Conservation (phyloP, 2,888 invertebrate species). For the Ophraella communa region DNA sequence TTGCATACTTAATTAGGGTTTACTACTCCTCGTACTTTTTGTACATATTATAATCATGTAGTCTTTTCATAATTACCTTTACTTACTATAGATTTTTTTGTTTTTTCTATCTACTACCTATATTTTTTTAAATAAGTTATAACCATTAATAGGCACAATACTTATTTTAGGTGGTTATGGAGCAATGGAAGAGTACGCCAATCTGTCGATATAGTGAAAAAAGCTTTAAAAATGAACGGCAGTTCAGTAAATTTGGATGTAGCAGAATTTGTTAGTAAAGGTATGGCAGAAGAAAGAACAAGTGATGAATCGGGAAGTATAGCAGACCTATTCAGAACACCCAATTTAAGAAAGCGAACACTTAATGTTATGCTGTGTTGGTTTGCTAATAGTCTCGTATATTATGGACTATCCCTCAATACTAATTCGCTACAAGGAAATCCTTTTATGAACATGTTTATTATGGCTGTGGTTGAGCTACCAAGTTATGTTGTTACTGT, state of each 20-base stretch:
- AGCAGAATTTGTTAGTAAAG: conserved; percentile 70
- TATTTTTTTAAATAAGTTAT: not conserved
- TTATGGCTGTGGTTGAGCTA: conserved; percentile 77
- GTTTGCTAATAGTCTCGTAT: conserved; percentile 88
- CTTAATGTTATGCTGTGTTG: conserved; percentile 83
- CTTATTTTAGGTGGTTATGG: conserved; percentile 76
- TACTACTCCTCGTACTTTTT: no score
- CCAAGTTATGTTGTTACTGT: conserved; percentile 79
- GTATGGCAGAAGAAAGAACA: conserved; percentile 60
- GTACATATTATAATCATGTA: no score
- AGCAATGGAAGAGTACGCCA: conserved; percentile 77
- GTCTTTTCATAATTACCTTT: no score
- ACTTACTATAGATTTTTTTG: no score
- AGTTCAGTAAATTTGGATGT: conserved; percentile 69
- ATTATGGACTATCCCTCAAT: conserved; percentile 84
- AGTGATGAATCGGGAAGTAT: conserved; percentile 65
- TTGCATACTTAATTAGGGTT: no score
- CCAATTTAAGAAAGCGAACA: conserved; percentile 78
- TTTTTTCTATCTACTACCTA: no score
- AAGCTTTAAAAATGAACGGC: conserved; percentile 77
- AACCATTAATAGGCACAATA: not conserved
- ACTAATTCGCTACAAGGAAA: conserved; percentile 82
- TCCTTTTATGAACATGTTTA: conserved; percentile 79
- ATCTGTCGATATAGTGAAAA: conserved; percentile 76
- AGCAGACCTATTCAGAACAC: conserved; percentile 79